phyloP scores from a whole-genome alignment of 2,888 invertebrate genomes.

The Lochmaea capreae region DNA sequence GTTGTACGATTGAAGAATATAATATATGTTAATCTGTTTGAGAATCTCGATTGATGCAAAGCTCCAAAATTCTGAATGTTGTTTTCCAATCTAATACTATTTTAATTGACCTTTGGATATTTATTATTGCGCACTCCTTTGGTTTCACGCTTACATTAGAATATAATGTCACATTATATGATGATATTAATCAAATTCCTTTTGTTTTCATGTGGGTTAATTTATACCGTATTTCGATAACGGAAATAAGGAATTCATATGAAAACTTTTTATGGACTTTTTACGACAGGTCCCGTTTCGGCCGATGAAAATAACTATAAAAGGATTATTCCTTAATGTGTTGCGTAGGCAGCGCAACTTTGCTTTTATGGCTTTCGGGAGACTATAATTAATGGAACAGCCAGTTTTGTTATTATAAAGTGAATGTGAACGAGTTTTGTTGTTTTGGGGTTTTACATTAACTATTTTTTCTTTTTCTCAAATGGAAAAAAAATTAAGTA shows the following conservation, averaged over 20 bases:
- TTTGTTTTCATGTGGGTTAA: slow-evolving; percentile 15
- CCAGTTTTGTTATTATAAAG: not conserved
- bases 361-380: slow-evolving; percentile 13
- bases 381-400: slow-evolving; percentile 9
- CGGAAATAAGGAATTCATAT: slow-evolving; percentile 13
- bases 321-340: slow-evolving; percentile 27
- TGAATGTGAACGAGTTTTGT: not conserved
- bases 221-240: slow-evolving; percentile 13
- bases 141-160: not conserved
- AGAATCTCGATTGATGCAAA: too few relatives aligned
- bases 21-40: too few relatives aligned
- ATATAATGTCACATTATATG: not conserved
- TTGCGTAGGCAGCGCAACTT: slow-evolving; percentile 22
- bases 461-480: not conserved
- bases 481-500: not conserved
- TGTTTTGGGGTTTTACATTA: slow-evolving; percentile 6
- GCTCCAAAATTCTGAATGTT: too few relatives aligned
- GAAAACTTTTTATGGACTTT: slow-evolving; percentile 24
- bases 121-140: not conserved
- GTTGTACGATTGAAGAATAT: too few relatives aligned
- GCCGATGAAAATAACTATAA: slow-evolving; percentile 24
- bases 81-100: too few relatives aligned
- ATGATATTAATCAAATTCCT: not conserved
- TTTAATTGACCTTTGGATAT: not conserved
- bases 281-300: slow-evolving; percentile 25